Evolutionary conservation across 2,797 vertebrate species (phyloP).

Genomic region (Halcyon leucocephala): DNA sequence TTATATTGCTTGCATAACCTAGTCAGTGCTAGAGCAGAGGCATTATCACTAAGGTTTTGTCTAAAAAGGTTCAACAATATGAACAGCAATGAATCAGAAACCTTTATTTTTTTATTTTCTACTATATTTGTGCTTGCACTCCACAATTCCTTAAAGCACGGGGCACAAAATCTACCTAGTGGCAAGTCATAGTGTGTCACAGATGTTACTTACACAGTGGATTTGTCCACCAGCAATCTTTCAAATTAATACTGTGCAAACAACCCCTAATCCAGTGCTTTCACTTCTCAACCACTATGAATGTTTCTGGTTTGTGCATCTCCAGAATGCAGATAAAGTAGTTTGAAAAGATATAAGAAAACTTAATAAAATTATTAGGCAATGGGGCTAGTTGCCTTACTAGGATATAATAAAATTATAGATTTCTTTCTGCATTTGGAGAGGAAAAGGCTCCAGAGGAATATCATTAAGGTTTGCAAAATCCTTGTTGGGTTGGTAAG

Average conservation of each 20-base stretch:
- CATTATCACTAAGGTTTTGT: not conserved
- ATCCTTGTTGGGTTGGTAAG: not conserved
- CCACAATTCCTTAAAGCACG: not conserved
- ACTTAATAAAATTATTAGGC: not conserved
- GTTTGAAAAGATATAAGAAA: not conserved
- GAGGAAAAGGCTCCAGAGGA: not conserved
- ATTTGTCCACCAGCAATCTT: not conserved
- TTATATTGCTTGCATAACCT: not conserved
- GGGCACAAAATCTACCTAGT: not conserved
- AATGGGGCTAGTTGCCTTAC: not conserved
- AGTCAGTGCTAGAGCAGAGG: not conserved
- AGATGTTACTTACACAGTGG: not conserved
- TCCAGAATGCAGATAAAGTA: not conserved
- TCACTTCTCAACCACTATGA: fast-evolving
- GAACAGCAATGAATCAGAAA: not conserved
- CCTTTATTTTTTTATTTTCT: not conserved
- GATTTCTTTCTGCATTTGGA: not conserved
- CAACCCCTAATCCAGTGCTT: not conserved
- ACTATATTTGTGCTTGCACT: not conserved
- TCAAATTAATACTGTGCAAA: not conserved
- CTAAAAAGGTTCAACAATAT: not conserved
- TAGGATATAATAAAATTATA: not conserved
- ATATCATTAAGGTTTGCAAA: not conserved
- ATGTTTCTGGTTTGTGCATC: not conserved
- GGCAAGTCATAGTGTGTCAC: not conserved